Evolutionary conservation across 1,140 invertebrate species (phyloP).

Genomic region (Drosophila lowei): DNA sequence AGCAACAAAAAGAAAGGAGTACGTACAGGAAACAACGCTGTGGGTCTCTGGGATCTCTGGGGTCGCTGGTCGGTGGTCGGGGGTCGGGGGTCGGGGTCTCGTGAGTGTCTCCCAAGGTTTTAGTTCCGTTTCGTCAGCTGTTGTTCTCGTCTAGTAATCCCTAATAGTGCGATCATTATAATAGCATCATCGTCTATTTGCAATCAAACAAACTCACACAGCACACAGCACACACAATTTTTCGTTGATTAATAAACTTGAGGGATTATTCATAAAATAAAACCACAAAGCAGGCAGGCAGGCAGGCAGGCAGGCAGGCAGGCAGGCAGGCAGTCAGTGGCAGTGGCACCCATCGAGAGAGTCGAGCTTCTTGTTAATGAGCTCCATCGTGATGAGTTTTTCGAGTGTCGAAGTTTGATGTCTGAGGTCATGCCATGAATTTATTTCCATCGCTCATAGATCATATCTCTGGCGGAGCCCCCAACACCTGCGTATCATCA

Average conservation of each 20-base stretch:
- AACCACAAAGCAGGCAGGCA: conserved; percentile 48
- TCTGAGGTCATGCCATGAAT: conserved; percentile 77
- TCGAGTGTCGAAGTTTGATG: conserved; percentile 73
- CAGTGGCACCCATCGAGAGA: no score
- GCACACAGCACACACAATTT: conserved; percentile 7
- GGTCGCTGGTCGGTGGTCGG: no score
- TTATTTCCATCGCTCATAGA: conserved; percentile 76
- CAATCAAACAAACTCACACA: conserved; percentile 54
- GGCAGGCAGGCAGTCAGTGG: no score
- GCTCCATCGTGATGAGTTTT: conserved; percentile 68
- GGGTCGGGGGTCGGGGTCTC: no score
- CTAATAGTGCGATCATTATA: conserved; percentile 76
- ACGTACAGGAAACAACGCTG: conserved; percentile 38
- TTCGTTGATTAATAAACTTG: conserved; percentile 73
- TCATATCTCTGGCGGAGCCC: conserved; percentile 57
- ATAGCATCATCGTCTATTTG: conserved; percentile 77
- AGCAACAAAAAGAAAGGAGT: conserved; percentile 4
- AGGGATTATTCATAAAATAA: conserved; percentile 75
- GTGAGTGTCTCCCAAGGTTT: no score
- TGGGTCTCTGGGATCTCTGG: conserved; percentile 31
- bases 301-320: no score
- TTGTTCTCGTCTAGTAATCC: conserved; percentile 42
- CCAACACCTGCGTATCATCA: conserved; percentile 69
- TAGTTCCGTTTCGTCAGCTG: conserved; percentile 35
- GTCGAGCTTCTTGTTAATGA: conserved; percentile 74